Conservation (phyloP, 2,113 vertebrate species). For the Tragulus kanchil region DNA sequence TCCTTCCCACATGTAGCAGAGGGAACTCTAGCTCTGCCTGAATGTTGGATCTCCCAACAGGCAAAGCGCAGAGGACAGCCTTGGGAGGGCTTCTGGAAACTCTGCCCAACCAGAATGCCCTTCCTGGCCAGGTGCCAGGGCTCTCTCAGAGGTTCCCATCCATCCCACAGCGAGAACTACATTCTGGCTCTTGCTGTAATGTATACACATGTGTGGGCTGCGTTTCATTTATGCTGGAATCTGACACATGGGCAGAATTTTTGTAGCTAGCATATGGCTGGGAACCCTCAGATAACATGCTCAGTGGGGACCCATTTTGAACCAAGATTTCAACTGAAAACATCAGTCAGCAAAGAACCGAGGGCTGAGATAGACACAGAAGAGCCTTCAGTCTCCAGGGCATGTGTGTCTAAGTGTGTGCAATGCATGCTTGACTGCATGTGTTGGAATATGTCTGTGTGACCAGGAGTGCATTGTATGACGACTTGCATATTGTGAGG, state of each 20-base stretch:
- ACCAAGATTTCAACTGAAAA: slow-evolving; percentile 65
- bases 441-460: neutral
- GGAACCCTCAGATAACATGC: slow-evolving; percentile 69
- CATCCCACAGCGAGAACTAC: slow-evolving; percentile 54
- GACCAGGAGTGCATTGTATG: neutral
- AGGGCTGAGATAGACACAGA: slow-evolving; percentile 27
- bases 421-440: neutral
- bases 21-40: neutral
- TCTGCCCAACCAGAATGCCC: slow-evolving; percentile 20
- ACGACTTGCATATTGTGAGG: neutral
- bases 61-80: neutral
- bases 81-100: neutral
- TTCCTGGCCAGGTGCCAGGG: slow-evolving; percentile 56
- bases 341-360: slow-evolving; percentile 56
- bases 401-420: neutral
- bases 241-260: slow-evolving; percentile 79
- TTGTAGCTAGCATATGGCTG: slow-evolving; percentile 83
- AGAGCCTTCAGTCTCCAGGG: neutral
- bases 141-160: slow-evolving; percentile 33
- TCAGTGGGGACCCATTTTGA: slow-evolving; percentile 69
- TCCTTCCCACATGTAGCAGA: neutral
- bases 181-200: slow-evolving; percentile 66
- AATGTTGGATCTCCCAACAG: neutral
- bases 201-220: slow-evolving; percentile 65
- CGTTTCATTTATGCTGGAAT: slow-evolving; percentile 77